Evolutionary conservation across 2,113 vertebrate genomes (phyloP).

Genomic region (Ptychochromis oligacanthus): DNA sequence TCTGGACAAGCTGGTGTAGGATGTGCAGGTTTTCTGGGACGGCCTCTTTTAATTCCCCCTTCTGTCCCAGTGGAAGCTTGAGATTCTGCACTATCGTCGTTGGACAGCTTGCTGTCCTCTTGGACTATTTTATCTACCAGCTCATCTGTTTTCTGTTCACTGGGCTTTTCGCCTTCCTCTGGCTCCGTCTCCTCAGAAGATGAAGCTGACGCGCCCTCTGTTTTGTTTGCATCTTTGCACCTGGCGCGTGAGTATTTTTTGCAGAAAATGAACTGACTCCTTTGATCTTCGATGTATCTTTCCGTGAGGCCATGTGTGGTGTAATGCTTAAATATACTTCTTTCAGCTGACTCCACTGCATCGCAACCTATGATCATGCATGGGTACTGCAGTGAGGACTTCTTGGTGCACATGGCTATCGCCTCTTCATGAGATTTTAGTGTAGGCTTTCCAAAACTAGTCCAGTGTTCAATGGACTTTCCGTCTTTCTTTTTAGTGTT

Average conservation of each 20-base stretch:
- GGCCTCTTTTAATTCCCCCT: slow-evolving; percentile 82
- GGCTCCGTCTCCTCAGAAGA: slow-evolving; percentile 68
- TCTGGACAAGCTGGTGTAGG: slow-evolving; percentile 75
- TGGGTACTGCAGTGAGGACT: slow-evolving; percentile 90
- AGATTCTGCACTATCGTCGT: slow-evolving; percentile 67
- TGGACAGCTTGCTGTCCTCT: slow-evolving; percentile 66
- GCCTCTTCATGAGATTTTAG: slow-evolving; percentile 92
- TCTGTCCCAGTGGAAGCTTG: slow-evolving; percentile 63
- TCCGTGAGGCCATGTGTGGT: slow-evolving; percentile 95
- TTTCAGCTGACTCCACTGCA: slow-evolving; percentile 90
- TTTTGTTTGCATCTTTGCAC: slow-evolving; percentile 78
- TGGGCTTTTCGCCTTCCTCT: slow-evolving; percentile 70
- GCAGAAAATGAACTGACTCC: slow-evolving; percentile 92
- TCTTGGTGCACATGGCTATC: slow-evolving; percentile 90
- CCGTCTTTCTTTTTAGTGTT: slow-evolving; percentile 77
- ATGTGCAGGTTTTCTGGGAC: slow-evolving; percentile 82
- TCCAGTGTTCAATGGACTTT: slow-evolving; percentile 78
- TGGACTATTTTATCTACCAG: slow-evolving; percentile 39
- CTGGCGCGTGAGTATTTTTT: slow-evolving; percentile 82
- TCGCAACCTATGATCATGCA: slow-evolving; percentile 98
- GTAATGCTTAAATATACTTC: slow-evolving; percentile 94
- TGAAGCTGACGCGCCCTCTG: slow-evolving; percentile 64
- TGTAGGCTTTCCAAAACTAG: slow-evolving; percentile 79
- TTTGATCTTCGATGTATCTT: slow-evolving; percentile 90
- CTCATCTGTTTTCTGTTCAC: slow-evolving; percentile 57